Percentiles rank a stretch among this genome's conserved stretches.
These are phyloP conservation scores for Nymphalis io DNA, from an alignment of 1,140 invertebrate species.

Conservation along the genomic window DNA sequence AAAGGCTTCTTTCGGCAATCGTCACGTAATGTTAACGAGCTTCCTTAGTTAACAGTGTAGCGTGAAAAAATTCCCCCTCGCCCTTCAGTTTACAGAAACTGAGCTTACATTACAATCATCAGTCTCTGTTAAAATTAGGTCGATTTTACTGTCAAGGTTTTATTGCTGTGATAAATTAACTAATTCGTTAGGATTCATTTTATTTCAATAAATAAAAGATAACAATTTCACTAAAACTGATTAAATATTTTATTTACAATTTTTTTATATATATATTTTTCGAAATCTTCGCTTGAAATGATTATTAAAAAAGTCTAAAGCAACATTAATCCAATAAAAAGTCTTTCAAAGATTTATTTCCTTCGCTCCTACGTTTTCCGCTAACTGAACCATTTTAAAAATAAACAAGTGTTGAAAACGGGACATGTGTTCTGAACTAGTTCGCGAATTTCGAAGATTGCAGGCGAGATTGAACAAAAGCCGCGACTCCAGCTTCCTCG, in stretches of 20 bases:
- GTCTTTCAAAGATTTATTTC: slow-evolving; percentile 4
- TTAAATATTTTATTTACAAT: background rate
- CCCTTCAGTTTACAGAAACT: slow-evolving; percentile 30
- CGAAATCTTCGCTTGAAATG: too few relatives aligned
- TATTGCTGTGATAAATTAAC: slow-evolving; percentile 15
- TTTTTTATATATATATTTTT: too few relatives aligned
- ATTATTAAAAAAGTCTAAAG: too few relatives aligned
- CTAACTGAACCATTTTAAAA: slow-evolving; percentile 1
- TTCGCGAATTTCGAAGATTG: slow-evolving; percentile 38
- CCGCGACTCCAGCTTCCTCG: slow-evolving; percentile 54
- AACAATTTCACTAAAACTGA: too few relatives aligned
- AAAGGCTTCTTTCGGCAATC: slow-evolving; percentile 66
- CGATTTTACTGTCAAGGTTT: slow-evolving; percentile 18
- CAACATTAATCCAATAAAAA: background rate
- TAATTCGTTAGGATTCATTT: slow-evolving; percentile 1
- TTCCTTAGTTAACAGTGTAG: slow-evolving; percentile 71
- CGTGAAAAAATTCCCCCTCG: slow-evolving; percentile 68
- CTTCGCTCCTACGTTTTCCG: background rate
- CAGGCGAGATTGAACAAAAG: slow-evolving; percentile 43
- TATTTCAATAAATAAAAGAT: too few relatives aligned
- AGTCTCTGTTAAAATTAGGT: slow-evolving; percentile 25
- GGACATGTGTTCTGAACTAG: slow-evolving; percentile 24
- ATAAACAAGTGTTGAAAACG: slow-evolving; percentile 2
- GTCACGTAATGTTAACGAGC: slow-evolving; percentile 77
- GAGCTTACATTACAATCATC: slow-evolving; percentile 40